A percentile compares a stretch with the other conserved stretches of the same genome.
Evolutionary conservation across 92 coral and sea anemone species (phyloP).

Genomic region (Porites evermanni): DNA sequence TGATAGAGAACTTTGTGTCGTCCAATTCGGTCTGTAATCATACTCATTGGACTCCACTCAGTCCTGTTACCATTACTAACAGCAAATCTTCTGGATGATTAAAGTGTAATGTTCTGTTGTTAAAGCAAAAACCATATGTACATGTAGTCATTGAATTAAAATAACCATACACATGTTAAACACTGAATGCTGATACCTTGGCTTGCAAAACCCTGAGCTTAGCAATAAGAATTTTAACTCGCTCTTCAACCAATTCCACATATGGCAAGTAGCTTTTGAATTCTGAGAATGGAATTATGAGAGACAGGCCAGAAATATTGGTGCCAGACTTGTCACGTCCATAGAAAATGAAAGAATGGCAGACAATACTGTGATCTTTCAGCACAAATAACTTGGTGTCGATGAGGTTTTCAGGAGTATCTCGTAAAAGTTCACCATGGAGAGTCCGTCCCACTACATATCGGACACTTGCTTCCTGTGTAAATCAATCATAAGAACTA

Average conservation of each 20-base stretch:
- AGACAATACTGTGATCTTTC: conserved; percentile 84
- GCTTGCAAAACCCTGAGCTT: conserved; percentile 91
- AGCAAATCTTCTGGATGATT: too few species aligned
- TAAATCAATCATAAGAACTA: not conserved
- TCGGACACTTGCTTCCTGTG: conserved; percentile 81
- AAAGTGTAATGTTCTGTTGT: too few species aligned
- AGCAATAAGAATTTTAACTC: conserved; percentile 88
- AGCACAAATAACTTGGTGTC: conserved; percentile 93
- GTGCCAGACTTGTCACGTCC: conserved; percentile 82
- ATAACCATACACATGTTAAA: too few species aligned
- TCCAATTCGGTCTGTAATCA: too few species aligned
- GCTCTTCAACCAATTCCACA: conserved; percentile 90
- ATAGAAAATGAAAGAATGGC: conserved; percentile 89
- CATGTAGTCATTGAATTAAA: too few species aligned
- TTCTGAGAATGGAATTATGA: conserved; percentile 79
- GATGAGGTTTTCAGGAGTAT: conserved; percentile 89
- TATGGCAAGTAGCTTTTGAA: conserved; percentile 78
- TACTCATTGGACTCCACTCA: too few species aligned
- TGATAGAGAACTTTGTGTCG: too few species aligned
- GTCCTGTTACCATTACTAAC: too few species aligned
- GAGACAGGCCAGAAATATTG: conserved; percentile 83
- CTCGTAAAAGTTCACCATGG: conserved; percentile 95
- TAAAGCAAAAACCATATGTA: too few species aligned
- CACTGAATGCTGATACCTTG: conserved; percentile 61
- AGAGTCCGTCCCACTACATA: conserved; percentile 94